Evolutionary conservation across 2,888 invertebrate genomes (phyloP).

Genomic region (Limenitis arthemis): DNA sequence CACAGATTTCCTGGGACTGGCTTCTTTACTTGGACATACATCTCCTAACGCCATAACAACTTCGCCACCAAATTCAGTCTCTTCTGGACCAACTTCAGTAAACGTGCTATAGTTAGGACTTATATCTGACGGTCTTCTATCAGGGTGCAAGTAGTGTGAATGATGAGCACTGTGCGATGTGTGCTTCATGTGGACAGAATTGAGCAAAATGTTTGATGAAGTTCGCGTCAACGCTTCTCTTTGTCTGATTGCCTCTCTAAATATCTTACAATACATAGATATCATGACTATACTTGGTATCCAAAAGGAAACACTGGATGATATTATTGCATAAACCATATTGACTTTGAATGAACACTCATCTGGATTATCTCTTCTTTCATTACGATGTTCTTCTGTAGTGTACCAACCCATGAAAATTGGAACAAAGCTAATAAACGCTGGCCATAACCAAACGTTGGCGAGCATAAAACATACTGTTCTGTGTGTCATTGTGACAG

Average conservation of each 20-base stretch:
- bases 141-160: conserved; percentile 64
- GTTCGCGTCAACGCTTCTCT: conserved; percentile 87
- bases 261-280: conserved; percentile 90
- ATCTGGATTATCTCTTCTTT: conserved; percentile 76
- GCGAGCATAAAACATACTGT: conserved; percentile 88
- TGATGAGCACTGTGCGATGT: conserved; percentile 80
- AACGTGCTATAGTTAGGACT: conserved; percentile 68
- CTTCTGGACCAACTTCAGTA: conserved; percentile 64
- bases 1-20: conserved; percentile 64
- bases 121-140: conserved; percentile 60
- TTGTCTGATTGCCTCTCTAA: conserved; percentile 86
- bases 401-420: conserved; percentile 97
- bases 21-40: conserved; percentile 61
- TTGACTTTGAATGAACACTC: conserved; percentile 89
- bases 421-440: conserved; percentile 93
- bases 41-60: conserved; percentile 59
- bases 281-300: conserved; percentile 94
- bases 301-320: conserved; percentile 94
- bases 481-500: conserved; percentile 90
- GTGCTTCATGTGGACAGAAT: conserved; percentile 87
- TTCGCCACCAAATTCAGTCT: conserved; percentile 58
- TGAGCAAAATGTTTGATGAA: conserved; percentile 88
- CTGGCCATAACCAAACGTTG: conserved; percentile 93
- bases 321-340: conserved; percentile 88
- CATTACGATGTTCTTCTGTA: conserved; percentile 82